Percentiles rank a stretch among this genome's conserved stretches.
These are phyloP conservation scores for Sardina pilchardus DNA, from an alignment of 2,113 vertebrate genomes.

Conservation along the genomic window DNA sequence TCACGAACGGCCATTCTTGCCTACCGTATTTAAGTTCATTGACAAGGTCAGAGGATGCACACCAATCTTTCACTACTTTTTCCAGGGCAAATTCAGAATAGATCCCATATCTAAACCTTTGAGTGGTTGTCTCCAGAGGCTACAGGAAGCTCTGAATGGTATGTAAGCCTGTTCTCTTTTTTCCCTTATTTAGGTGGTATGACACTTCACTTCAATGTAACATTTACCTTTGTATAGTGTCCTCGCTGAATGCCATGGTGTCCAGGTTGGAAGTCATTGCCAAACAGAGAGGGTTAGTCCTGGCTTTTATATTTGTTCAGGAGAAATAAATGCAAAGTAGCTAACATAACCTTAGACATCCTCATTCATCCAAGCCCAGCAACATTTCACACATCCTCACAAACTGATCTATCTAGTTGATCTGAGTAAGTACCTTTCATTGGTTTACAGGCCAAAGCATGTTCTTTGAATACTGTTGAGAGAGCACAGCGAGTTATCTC, in stretches of 20 bases:
- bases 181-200: neutral
- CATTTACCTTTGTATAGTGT: conserved; percentile 58
- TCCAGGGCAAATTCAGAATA: conserved; percentile 65
- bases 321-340: too few relatives aligned
- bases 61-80: neutral
- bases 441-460: too few relatives aligned
- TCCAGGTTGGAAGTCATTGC: conserved; percentile 75
- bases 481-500: neutral
- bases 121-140: conserved; percentile 70
- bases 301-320: neutral
- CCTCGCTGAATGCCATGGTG: conserved; percentile 66
- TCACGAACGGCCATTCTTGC: neutral
- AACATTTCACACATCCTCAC: too few relatives aligned
- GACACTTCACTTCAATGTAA: neutral
- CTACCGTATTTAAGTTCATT: neutral
- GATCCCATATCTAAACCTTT: conserved; percentile 57
- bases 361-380: too few relatives aligned
- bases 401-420: too few relatives aligned
- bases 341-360: too few relatives aligned
- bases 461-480: too few relatives aligned
- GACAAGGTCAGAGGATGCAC: neutral
- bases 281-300: conserved; percentile 75
- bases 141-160: conserved; percentile 76
- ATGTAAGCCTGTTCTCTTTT: conserved; percentile 36
- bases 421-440: too few relatives aligned